Conservation (phyloP, 2,888 invertebrate genomes). For the Dryadula phaetusa region DNA sequence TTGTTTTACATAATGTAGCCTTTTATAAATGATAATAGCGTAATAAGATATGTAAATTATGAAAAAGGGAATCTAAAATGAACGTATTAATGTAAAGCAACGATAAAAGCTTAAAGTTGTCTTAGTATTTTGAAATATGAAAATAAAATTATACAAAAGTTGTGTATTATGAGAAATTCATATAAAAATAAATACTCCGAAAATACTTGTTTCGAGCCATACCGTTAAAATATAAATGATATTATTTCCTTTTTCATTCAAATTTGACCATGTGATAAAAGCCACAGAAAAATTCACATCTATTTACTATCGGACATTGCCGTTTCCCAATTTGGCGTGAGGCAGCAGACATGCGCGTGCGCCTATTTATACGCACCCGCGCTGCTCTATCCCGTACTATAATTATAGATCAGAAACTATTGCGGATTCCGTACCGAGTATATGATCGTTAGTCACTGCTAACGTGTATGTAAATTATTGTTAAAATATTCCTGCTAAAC, state of each 20-base stretch:
- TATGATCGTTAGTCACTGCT: slow-evolving; percentile 34
- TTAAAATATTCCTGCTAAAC: too few species aligned
- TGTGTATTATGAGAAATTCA: too few species aligned
- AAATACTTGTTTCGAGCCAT: too few species aligned
- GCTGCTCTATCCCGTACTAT: slow-evolving; percentile 63
- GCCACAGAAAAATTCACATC: neutral
- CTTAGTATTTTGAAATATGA: neutral
- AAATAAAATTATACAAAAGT: too few species aligned
- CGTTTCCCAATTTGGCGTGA: slow-evolving; percentile 78
- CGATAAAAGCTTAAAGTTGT: neutral
- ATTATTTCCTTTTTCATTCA: too few species aligned
- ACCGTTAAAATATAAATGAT: too few species aligned
- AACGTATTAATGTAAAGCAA: neutral
- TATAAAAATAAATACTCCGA: too few species aligned
- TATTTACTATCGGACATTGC: slow-evolving; percentile 49
- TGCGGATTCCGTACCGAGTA: slow-evolving; percentile 61
- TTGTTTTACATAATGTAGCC: slow-evolving; percentile 23
- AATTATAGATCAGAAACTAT: slow-evolving; percentile 77
- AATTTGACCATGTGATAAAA: neutral
- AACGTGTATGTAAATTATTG: slow-evolving; percentile 27
- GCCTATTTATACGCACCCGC: slow-evolving; percentile 78
- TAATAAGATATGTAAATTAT: slow-evolving; percentile 21
- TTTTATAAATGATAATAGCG: neutral
- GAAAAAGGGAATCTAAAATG: neutral
- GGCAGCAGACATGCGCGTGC: slow-evolving; percentile 68